A percentile compares a stretch with the other conserved stretches of the same genome.
Conservation (phyloP, 2,797 vertebrate genomes). For the Ctenopoma multispine region DNA sequence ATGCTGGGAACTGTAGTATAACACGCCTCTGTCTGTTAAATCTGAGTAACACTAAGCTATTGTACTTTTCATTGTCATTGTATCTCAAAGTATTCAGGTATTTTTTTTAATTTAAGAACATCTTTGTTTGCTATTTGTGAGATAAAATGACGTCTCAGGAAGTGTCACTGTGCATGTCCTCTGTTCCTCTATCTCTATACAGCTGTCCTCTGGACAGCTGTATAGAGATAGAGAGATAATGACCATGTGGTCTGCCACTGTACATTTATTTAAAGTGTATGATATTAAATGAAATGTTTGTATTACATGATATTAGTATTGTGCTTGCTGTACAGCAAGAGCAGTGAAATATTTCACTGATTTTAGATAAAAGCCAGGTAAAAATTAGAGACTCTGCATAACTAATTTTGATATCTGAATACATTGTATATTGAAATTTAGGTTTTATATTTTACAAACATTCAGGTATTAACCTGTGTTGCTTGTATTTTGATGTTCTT, state of each 20-base stretch:
- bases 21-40: conserved; percentile 41
- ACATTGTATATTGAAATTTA: conserved; percentile 71
- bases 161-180: conserved; percentile 51
- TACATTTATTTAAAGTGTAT: conserved; percentile 65
- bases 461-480: conserved; percentile 56
- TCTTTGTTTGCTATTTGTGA: conserved; percentile 61
- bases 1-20: conserved; percentile 35
- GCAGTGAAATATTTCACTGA: conserved; percentile 36
- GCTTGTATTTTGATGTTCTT: conserved; percentile 49
- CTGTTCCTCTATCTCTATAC: no score
- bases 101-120: conserved; percentile 50
- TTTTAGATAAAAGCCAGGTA: conserved; percentile 48
- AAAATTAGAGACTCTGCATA: conserved; percentile 39
- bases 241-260: conserved; percentile 52
- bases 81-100: conserved; percentile 71
- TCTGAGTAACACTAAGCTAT: conserved; percentile 66
- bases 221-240: conserved; percentile 15
- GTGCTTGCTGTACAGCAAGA: conserved; percentile 13
- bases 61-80: conserved; percentile 53
- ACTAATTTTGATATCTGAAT: conserved; percentile 59
- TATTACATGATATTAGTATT: conserved; percentile 45
- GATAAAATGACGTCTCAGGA: conserved; percentile 60
- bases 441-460: conserved; percentile 64
- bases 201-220: conserved; percentile 51
- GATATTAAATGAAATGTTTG: conserved; percentile 60